Percentiles rank a stretch among this genome's conserved stretches.
These are phyloP conservation scores for Bambusicola thoracicus DNA, from an alignment of 2,113 vertebrate genomes.

Conservation along the genomic window DNA sequence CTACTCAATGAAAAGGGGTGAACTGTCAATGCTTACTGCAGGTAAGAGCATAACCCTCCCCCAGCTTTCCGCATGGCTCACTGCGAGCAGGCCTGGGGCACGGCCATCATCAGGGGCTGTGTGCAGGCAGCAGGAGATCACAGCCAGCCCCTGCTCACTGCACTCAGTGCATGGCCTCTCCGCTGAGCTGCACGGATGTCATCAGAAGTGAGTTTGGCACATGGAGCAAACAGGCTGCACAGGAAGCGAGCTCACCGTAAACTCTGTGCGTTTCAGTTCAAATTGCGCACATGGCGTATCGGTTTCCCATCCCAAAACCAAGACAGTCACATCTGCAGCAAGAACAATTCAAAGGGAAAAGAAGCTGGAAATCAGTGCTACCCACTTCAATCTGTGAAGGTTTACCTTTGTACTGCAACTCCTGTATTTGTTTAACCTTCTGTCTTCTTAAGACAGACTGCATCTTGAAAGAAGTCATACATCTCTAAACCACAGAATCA, in stretches of 20 bases:
- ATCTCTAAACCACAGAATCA: neutral
- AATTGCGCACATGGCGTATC: neutral
- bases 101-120: neutral
- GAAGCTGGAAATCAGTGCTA: neutral
- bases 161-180: too few species aligned
- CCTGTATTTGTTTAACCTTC: neutral
- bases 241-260: neutral
- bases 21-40: neutral
- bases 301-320: neutral
- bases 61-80: neutral
- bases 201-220: neutral
- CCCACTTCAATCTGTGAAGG: neutral
- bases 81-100: neutral
- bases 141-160: neutral
- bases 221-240: neutral
- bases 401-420: neutral
- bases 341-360: neutral
- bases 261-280: too few species aligned
- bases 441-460: neutral
- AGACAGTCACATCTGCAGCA: neutral
- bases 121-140: too few species aligned
- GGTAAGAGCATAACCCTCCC: neutral
- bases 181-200: neutral
- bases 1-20: neutral
- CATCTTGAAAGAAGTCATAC: neutral